phyloP scores from a whole-genome alignment of 1,140 invertebrate genomes.

The Asbolus verrucosus region DNA sequence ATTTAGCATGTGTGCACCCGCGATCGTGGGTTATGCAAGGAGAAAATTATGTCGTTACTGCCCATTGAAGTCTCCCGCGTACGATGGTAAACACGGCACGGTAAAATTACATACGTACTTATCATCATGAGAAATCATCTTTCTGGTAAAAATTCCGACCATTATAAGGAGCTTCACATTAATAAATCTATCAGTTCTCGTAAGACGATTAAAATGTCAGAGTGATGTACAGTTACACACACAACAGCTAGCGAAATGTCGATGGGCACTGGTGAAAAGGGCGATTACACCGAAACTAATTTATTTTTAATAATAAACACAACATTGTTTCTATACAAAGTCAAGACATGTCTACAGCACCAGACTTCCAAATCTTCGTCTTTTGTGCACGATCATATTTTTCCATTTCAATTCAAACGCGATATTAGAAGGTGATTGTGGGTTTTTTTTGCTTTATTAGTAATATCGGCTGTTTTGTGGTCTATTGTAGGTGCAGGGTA shows the following conservation, averaged over 20 bases:
- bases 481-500: background rate
- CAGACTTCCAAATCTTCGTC: too few species aligned
- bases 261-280: background rate
- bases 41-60: conserved; percentile 39
- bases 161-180: conserved; percentile 23
- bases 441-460: background rate
- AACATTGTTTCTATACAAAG: conserved; percentile 8
- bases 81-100: conserved; percentile 26
- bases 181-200: conserved; percentile 42
- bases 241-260: too few species aligned
- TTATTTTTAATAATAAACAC: conserved; percentile 32
- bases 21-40: conserved; percentile 10
- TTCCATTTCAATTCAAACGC: background rate
- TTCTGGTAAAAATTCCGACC: conserved; percentile 17
- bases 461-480: background rate
- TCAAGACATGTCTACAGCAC: background rate
- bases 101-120: conserved; percentile 25
- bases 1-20: too few species aligned
- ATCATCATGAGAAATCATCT: conserved; percentile 36
- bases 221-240: conserved; percentile 18
- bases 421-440: conserved; percentile 7
- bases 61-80: conserved; percentile 38
- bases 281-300: conserved; percentile 35
- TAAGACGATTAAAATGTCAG: conserved; percentile 32
- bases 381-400: background rate